Evolutionary conservation across 1,140 invertebrate genomes (phyloP).

Genomic region (Ooceraea biroi): DNA sequence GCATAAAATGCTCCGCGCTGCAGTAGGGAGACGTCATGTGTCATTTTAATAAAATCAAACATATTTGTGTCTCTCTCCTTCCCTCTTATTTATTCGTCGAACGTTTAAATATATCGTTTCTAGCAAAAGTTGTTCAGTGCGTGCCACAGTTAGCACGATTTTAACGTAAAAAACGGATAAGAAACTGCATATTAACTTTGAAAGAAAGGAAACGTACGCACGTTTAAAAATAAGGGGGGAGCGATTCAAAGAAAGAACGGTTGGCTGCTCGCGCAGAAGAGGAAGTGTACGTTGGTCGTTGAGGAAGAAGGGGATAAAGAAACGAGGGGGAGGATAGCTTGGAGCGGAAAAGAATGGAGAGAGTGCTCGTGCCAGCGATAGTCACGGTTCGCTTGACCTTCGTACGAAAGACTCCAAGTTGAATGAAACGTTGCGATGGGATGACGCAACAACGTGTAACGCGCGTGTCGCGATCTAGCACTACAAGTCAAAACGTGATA

Average conservation of each 20-base stretch:
- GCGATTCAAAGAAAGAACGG: constrained; percentile 14
- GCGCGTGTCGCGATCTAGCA: constrained; percentile 64
- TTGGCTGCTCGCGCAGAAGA: constrained; percentile 3
- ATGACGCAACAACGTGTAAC: constrained; percentile 81
- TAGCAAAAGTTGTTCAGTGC: not conserved
- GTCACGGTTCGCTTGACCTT: constrained; percentile 84
- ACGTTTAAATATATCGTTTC: constrained; percentile 15
- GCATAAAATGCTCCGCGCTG: not conserved
- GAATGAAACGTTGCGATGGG: constrained; percentile 83
- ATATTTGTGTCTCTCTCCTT: no score
- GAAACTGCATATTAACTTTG: not conserved
- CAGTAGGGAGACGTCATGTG: not conserved
- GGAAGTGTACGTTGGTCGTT: constrained; percentile 21
- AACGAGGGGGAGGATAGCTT: constrained; percentile 47
- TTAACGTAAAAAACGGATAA: not conserved
- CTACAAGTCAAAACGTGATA: constrained; percentile 32
- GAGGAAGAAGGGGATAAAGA: constrained; percentile 57
- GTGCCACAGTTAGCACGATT: not conserved
- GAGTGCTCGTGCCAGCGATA: constrained; percentile 48
- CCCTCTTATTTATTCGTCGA: not conserved
- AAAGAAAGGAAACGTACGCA: not conserved
- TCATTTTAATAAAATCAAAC: not conserved
- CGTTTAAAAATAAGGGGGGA: constrained; percentile 38
- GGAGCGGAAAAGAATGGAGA: constrained; percentile 6
- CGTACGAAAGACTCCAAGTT: constrained; percentile 79